Evolutionary conservation across 2,888 invertebrate genomes (phyloP), one percentile per base, ranked within the genome.

Genomic region (Trissoscelio sp.): DNA sequence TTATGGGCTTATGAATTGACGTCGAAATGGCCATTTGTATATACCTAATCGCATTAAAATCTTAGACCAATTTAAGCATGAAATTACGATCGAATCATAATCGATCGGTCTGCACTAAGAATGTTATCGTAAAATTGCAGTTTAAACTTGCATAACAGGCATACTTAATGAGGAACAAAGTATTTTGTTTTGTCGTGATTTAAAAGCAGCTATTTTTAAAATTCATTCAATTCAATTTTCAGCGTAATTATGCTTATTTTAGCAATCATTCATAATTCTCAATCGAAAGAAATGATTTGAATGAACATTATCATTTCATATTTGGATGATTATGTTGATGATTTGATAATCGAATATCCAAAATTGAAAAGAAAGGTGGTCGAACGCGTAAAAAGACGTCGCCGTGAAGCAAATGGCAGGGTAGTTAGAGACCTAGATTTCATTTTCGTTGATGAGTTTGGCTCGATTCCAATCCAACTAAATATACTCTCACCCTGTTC

Each of bases 361-460:
- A 60, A 60, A 62, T 77, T 12, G 11, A 69, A 64, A 81, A 72
- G 78, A 83, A 83, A 83, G 81, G 73, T 81, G 77, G 77, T 77
- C 80, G 82, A 78, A 74, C 73, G 80, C 60, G 67, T 55, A 83
- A 83, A 84, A 85, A 86, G 84, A 86, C 84, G 86, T 69, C 64
- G 51, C 64, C 81, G 81, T 77, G 60, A 75, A 77, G 37, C 67
- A 73, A 81, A 78, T 55, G 72, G 83, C 79, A 83, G 81, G 81
- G 77, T 82, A 86, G 86, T 86, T 79, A 86, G 85, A 88, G 90
- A 90, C 91, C 91, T 88, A 91, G 91, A 91, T 91, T 91, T 91
- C 90, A 91, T 91, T 91, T 91, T 90, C 89, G 91, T 90, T 91
- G 91, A 91, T 90, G 91, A 91, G 90, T 89, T 91, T 91, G 91